Evolutionary conservation across 2,113 vertebrate species (phyloP), one percentile per base, ranked within the genome.

Genomic region (Penelope pileata): DNA sequence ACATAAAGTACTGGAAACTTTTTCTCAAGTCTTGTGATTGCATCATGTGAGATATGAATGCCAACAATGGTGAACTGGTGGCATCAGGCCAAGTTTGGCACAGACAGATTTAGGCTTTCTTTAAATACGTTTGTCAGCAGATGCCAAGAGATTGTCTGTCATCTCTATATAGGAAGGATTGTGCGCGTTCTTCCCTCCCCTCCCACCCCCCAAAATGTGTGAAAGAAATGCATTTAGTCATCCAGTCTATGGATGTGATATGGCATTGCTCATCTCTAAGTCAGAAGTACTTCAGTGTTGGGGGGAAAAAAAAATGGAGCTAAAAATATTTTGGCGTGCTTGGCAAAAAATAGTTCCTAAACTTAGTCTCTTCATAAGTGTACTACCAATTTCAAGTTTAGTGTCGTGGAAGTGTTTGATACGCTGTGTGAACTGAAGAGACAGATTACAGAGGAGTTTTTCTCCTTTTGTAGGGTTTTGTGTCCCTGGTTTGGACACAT

Each of bases 131-230:
- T 86, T 1, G 5, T 93, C 79, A 95, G 68, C 88, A 91, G 75
- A 93, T 94, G 85, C 82, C 63, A 77, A 74, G 66, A 74, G 88
- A 94, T 95, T 91, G 81, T 90, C 78, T 92, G 53, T 94, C 86
- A 62, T 93, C 82, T 93, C 58, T 86, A 42, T 93, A 29, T 73
- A 80, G 67, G 70, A 27, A 74, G 34, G 19, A 70, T 69, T 94
- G 63, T 88, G 50, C 17, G 30, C 29, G 17, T 2, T 9, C 6
- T 45, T 3, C 53, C 1, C 40, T 64, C n/a, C 60, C 36, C 32
- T 47, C 69, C 15, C 40, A 59, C n/a, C 60, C 36, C 32, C 42
- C 69, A 13, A 3, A 69, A 85, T 13, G 14, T 58, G 69, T 91
- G 70, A 76, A 93, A 92, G 77, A 94, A 91, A 84, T 78, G 19